Evolutionary conservation across 1,140 invertebrate species (phyloP), one percentile per base, ranked within the genome.

Genomic region (Anoplophora glabripennis): DNA sequence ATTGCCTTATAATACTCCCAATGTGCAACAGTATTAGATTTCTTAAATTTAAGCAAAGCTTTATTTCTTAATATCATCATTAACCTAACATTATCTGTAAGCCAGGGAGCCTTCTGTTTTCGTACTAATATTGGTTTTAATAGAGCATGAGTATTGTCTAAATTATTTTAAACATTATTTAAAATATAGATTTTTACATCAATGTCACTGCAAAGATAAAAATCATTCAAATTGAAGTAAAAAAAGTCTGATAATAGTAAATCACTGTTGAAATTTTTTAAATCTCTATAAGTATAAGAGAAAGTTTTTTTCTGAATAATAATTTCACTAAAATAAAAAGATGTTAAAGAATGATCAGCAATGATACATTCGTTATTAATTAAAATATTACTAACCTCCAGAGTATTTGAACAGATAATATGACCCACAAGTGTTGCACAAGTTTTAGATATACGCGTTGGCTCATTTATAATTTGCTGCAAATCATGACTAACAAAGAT

Each of bases 11-110:
- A n/a, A n/a, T n/a, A n/a, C n/a, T n/a, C n/a, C n/a, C n/a, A n/a
- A n/a, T n/a, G n/a, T n/a, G n/a, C n/a, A n/a, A n/a, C n/a, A n/a
- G n/a, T n/a, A n/a, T n/a, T n/a, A n/a, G 2, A 47, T 12, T 33
- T 54, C 21, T 41, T 40, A 52, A 55, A 60, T 35, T 18, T 60
- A n/a, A 28, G 3, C 14, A 47, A 38, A 37, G 41, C 52, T 36
- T 45, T 28, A 47, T 60, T 14, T 40, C 15, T 46, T 8, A 53
- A 11, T 11, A 9, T 47, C 4, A 48, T 54, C 33, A 55, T 48
- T 10, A 44, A 18, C 49, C 49, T 45, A 21, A 60, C 10, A 42
- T 48, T 36, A 60, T 48, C 15, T 28, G 38, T 55, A 4, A 60
- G 11, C 51, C 58, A 60, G 9, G 44, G 58, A 21, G 36, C 17